A percentile compares a stretch with the other conserved stretches of the same genome.
phyloP scores from a whole-genome alignment of 2,888 invertebrate species.

The Panopea generosa region DNA sequence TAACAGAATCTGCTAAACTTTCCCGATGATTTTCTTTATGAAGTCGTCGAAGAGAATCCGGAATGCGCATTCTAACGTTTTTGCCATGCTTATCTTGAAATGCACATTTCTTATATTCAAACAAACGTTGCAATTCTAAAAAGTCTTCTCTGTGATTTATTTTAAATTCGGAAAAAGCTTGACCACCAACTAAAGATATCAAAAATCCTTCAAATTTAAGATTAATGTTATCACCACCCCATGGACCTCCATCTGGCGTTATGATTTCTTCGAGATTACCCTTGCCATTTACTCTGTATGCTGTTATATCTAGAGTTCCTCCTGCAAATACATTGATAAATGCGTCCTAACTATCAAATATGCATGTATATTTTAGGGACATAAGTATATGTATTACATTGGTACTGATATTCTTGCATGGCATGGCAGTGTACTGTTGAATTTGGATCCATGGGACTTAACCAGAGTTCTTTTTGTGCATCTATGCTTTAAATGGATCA shows the following conservation, averaged over 20 bases:
- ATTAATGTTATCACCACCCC: conserved; percentile 39
- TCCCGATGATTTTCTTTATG: conserved; percentile 15
- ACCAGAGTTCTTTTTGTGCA: no score
- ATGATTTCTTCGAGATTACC: conserved; percentile 33
- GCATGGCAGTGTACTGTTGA: no score
- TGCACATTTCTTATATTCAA: conserved; percentile 41
- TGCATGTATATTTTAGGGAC: no score
- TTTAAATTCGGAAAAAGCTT: conserved; percentile 24
- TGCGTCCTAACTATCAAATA: no score
- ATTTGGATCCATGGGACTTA: no score
- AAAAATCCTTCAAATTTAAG: conserved; percentile 27
- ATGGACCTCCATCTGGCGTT: conserved; percentile 37
- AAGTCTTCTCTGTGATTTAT: conserved; percentile 30
- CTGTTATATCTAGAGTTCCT: conserved; percentile 49
- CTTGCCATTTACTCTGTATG: conserved; percentile 13
- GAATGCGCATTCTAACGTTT: conserved; percentile 13
- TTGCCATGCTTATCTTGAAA: neutral
- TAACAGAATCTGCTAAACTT: conserved; percentile 10
- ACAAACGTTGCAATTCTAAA: conserved; percentile 12
- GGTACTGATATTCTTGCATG: no score
- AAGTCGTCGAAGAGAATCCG: conserved; percentile 6
- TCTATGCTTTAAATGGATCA: no score
- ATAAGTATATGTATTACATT: no score
- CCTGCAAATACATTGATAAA: conserved; percentile 29
- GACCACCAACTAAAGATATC: conserved; percentile 22